Conservation (phyloP, 2,888 invertebrate species). For the Drosophila atripex region DNA sequence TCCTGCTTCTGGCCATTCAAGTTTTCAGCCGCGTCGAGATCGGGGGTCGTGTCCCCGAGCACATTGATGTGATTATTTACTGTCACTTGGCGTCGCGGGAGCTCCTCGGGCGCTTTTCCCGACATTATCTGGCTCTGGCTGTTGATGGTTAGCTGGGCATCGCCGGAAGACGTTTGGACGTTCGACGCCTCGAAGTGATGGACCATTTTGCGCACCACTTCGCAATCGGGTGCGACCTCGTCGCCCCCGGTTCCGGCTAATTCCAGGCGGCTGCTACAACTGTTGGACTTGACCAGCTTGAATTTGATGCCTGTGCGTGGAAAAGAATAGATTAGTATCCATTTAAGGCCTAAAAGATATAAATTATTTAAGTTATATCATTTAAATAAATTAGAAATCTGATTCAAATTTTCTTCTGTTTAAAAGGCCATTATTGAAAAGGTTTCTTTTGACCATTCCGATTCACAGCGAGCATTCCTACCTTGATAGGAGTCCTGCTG, state of each 20-base stretch:
- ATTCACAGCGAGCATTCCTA: slow-evolving; percentile 23
- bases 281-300: slow-evolving; percentile 92
- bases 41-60: slow-evolving; percentile 25
- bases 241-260: slow-evolving; percentile 87
- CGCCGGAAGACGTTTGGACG: slow-evolving; percentile 38
- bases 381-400: background rate
- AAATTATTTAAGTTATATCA: background rate
- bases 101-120: slow-evolving; percentile 22
- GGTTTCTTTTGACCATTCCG: background rate
- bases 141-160: slow-evolving; percentile 82
- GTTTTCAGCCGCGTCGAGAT: slow-evolving; percentile 36
- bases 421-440: background rate
- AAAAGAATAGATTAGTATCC: slow-evolving; percentile 6
- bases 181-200: slow-evolving; percentile 82
- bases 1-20: slow-evolving; percentile 41
- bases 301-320: slow-evolving; percentile 88
- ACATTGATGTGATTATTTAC: slow-evolving; percentile 84
- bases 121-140: slow-evolving; percentile 81
- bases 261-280: slow-evolving; percentile 92
- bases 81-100: slow-evolving; percentile 76
- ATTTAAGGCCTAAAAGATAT: background rate
- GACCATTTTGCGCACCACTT: slow-evolving; percentile 83
- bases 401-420: background rate
- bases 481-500: slow-evolving; percentile 68
- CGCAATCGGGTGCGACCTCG: slow-evolving; percentile 65